A percentile compares a stretch with the other conserved stretches of the same genome.
These are phyloP conservation scores for Callaeas wilsoni DNA, from an alignment of 2,113 vertebrate genomes.

Conservation along the genomic window DNA sequence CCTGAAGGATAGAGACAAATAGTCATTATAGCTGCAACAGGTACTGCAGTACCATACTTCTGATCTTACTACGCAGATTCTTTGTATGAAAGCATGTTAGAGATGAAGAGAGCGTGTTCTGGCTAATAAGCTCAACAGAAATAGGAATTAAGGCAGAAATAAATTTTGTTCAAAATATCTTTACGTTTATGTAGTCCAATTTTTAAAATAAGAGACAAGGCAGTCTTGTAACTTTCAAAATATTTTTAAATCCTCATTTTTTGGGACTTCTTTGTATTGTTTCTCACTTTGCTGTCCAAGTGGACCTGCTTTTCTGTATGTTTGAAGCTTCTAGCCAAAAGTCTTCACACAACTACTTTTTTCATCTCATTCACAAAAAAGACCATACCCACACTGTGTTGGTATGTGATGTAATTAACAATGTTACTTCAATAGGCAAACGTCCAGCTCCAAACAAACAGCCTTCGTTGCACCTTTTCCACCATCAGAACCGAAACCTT, in stretches of 20 bases:
- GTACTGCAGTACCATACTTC: neutral
- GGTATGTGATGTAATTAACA: neutral
- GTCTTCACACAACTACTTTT: neutral
- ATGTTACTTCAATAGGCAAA: conserved; percentile 61
- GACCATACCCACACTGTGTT: neutral
- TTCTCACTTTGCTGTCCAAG: neutral
- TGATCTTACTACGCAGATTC: neutral
- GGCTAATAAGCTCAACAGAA: neutral
- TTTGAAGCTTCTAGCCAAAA: neutral
- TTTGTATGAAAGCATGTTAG: neutral
- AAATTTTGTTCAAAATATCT: neutral
- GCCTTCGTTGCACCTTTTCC: conserved; percentile 15
- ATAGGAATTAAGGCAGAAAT: neutral
- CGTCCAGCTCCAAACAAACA: conserved; percentile 30
- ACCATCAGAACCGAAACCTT: conserved; percentile 37
- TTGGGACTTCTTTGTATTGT: neutral
- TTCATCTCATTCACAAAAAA: neutral
- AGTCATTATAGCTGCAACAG: neutral
- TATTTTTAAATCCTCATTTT: neutral
- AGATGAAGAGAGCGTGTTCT: neutral
- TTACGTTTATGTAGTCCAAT: neutral
- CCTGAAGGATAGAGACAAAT: neutral
- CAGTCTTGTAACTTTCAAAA: neutral
- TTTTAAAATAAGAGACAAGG: neutral
- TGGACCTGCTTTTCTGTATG: neutral